Evolutionary conservation across 2,888 invertebrate species (phyloP), one percentile per base, ranked within the genome.

Genomic region (Ptilodon capucinus): DNA sequence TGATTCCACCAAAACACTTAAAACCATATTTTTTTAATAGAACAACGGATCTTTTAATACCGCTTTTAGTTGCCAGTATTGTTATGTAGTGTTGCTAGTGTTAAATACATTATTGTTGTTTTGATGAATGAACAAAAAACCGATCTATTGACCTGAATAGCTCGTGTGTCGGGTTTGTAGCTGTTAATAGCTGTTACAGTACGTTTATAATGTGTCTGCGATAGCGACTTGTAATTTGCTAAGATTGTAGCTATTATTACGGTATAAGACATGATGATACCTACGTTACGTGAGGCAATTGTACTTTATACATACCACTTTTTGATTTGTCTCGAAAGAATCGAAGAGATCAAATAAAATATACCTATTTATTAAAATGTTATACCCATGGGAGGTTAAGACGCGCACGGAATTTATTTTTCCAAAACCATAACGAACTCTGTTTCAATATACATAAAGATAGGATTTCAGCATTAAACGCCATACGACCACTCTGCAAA

Each of bases 211-310:
- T 46, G 50, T 28, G 54, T 51, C 53, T 52, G 57, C 51, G 57
- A 59, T 49, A 51, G 47, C 50, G 30, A 35, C 35, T 14, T 41
- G 13, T 19, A 57, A 59, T 60, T 60, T 51, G 39, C 50, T 44
- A 23, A 59, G 59, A 63, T 64, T 63, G 56, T 57, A 46, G 45
- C 35, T 49, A 57, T 60, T 61, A 64, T 58, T 62, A 49, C 58
- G 46, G 56, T 53, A 51, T 17, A 46, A 34, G 14, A 14, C 6
- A 14, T 14, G 14, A 32, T 7, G n/a, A n/a, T 35, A 11, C 13
- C 9, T 40, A 18, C 23, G 23, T 11, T 25, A 25, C 25, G 14
- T 34, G 17, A 34, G n/a, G n/a, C n/a, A n/a, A n/a, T n/a, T n/a
- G n/a, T n/a, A n/a, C n/a, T n/a, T n/a, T n/a, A n/a, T n/a, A n/a